Evolutionary conservation across 2,797 vertebrate species (phyloP), one percentile per base, ranked within the genome.

Genomic region (Chromis chromis): DNA sequence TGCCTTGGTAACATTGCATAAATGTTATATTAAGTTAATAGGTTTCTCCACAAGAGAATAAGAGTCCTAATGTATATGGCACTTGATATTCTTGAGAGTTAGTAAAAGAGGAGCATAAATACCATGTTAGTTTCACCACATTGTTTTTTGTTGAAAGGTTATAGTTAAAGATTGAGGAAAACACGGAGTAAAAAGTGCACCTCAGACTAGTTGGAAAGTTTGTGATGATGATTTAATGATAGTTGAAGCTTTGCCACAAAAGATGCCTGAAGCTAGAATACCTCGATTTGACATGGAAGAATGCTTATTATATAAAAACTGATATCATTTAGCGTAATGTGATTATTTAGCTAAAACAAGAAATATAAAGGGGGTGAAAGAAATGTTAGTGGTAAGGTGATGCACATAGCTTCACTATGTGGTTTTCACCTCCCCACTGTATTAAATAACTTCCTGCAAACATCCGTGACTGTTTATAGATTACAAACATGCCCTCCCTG

Each of bases 21-120:
- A 92, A 92, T 76, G 74, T 83, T 77, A 61, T 79, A 90, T 65
- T 76, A 77, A 3, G 54, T 83, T 88, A 86, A 87, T 75, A 87
- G 83, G 78, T 85, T 88, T 92, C 83, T 83, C 88, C 79, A 81
- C 65, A 44, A 90, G 78, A 82, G 84, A 88, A 81, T 67, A 79
- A 75, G 75, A 88, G 76, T 86, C 86, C 76, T 78, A 36, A 61
- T 60, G 55, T 42, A 83, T 91, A 93, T 94, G 94, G 94, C 94
- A 95, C 92, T 94, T 92, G 65, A 88, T 89, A 89, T 76, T 88
- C 53, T 78, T 90, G 65, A 88, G 74, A 65, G 78, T 91, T 89
- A 85, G 85, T 91, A 80, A 82, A 83, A 74, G 66, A 83, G 74
- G 71, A 89, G 82, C 78, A 83, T 83, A 88, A 86, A 89, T 79